Base-by-base conservation (phyloP, 2,888 invertebrate species). In the Ormyrus thymus region DNA sequence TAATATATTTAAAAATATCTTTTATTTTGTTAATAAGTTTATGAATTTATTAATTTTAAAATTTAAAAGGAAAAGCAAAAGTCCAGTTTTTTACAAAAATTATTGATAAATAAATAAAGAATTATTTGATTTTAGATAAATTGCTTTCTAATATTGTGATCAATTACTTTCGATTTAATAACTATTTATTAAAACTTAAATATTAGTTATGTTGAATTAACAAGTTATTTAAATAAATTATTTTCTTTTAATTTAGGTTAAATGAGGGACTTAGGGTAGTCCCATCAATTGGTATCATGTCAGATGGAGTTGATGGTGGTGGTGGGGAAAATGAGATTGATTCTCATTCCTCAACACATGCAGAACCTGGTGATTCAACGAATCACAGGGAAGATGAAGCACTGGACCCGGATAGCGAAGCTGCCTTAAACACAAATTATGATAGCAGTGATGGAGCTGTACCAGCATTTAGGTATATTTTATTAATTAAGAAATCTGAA, bases 361-460 rank as follows among this genome's bases (percentile, higher is more conserved):
- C 85, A 9, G 89, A 88, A 76, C 83, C 86, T 46, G 88, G 88
- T 56, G 88, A 90, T 80, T 87, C 88, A 7, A 87, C 87, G 13
- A 89, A 89, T 83, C 85, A 86, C 64, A 85, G 88, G 73, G 89
- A 89, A 81, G 91, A 90, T 81, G 91, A 92, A 82, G 88, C 90
- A 71, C 87, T 91, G 79, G 88, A 90, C 75, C 91, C 91, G 80
- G 91, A 92, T 83, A 92, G 91, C 83, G 92, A 92, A 82, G 88
- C 90, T 59, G 92, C 91, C 72, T 90, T 92, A 56, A 92, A 91
- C 86, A 91, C 92, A 13, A 92, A 92, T 87, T 92, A 92, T 86
- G 93, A 93, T 85, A 92, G 92, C 73, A 90, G 92, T 79, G 92
- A 93, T 85, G 92, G 92, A 79, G 90, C 90, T 56, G 90, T 91